A percentile compares a stretch with the other conserved stretches of the same genome.
Evolutionary conservation across 2,797 vertebrate genomes (phyloP).

Genomic region (Gobio occitaniae): DNA sequence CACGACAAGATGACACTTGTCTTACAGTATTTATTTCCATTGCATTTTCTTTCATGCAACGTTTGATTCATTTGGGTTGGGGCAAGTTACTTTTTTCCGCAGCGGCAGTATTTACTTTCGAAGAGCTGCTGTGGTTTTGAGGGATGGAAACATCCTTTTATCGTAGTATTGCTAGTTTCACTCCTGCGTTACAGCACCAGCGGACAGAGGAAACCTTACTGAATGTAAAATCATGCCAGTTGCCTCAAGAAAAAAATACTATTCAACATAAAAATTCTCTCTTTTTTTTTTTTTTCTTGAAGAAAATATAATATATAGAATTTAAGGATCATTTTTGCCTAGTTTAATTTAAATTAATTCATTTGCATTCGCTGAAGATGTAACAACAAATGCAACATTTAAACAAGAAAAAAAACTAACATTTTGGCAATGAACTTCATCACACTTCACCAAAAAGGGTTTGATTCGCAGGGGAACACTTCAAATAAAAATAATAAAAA

Average conservation of each 20-base stretch:
- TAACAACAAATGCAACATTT: background rate
- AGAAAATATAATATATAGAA: conserved; percentile 28
- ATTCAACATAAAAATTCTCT: background rate
- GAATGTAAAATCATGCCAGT: conserved; percentile 39
- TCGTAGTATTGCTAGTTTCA: background rate
- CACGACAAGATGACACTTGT: background rate
- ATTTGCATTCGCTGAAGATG: background rate
- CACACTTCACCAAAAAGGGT: background rate
- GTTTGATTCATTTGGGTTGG: background rate
- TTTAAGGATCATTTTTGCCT: background rate
- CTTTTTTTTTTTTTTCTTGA: background rate
- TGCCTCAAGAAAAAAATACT: conserved; percentile 1
- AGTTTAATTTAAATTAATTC: background rate
- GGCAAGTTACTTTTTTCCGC: background rate
- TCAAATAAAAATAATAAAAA: background rate
- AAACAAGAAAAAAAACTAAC: background rate
- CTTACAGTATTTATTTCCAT: conserved; percentile 47
- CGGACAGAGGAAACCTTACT: background rate
- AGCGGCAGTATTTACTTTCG: conserved; percentile 30
- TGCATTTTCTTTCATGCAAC: conserved; percentile 17
- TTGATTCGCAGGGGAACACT: background rate
- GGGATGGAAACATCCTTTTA: conserved; percentile 1
- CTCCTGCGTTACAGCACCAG: background rate
- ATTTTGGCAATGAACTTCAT: background rate
- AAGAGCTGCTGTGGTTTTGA: conserved; percentile 1